These are phyloP conservation scores for Andrena chrysosceles DNA, from an alignment of 2,888 invertebrate species.

Conservation along the genomic window DNA sequence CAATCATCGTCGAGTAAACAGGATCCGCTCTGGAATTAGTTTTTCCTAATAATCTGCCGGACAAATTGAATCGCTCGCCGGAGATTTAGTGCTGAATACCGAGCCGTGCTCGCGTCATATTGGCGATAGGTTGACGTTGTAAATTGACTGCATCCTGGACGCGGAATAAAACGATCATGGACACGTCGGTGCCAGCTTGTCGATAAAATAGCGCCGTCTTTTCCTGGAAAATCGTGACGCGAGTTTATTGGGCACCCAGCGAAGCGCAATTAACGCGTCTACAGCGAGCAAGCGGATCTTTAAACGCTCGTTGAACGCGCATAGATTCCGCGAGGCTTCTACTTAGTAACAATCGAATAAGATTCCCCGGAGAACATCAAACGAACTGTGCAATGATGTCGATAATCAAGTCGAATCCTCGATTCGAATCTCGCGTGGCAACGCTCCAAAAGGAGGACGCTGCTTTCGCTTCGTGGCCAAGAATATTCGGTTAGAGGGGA, in stretches of 20 bases:
- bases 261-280: too few species aligned
- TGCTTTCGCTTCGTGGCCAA: constrained; percentile 15
- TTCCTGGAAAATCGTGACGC: not conserved
- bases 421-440: constrained; percentile 20
- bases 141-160: constrained; percentile 17
- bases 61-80: constrained; percentile 20
- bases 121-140: constrained; percentile 18
- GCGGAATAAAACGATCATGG: not conserved
- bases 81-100: not conserved
- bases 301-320: too few species aligned
- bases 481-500: not conserved
- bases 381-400: not conserved
- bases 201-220: constrained; percentile 4
- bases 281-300: too few species aligned
- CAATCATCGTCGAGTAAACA: constrained; percentile 30
- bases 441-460: constrained; percentile 15
- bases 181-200: not conserved
- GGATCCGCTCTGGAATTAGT: constrained; percentile 30
- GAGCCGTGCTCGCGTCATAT: not conserved
- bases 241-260: too few species aligned
- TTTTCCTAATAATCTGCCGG: constrained; percentile 22
- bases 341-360: not conserved
- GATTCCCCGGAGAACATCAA: not conserved
- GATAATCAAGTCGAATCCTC: constrained; percentile 14
- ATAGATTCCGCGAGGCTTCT: not conserved